phyloP scores from a whole-genome alignment of 2,888 invertebrate genomes.

The Diogma glabrata region DNA sequence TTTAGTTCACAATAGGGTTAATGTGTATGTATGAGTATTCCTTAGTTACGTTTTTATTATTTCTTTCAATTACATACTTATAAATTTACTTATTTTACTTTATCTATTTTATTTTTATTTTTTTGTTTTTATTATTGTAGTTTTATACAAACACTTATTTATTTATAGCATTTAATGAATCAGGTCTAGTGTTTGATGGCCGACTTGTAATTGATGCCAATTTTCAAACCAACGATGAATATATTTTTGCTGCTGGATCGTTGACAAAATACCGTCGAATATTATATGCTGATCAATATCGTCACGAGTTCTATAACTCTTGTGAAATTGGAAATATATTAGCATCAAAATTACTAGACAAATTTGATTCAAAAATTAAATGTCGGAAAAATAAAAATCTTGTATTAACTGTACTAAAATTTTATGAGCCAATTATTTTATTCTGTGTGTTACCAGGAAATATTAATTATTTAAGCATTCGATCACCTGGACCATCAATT shows the following conservation, averaged over 20 bases:
- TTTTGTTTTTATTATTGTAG: conserved; percentile 11
- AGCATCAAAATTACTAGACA: not conserved
- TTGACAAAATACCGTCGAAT: conserved; percentile 49
- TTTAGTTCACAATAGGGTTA: too few species aligned
- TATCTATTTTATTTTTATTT: too few species aligned
- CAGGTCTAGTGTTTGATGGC: conserved; percentile 49
- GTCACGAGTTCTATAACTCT: conserved; percentile 46
- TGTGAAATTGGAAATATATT: conserved; percentile 48
- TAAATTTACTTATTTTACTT: too few species aligned
- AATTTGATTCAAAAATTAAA: not conserved
- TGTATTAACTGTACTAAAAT: conserved; percentile 27
- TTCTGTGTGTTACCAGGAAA: conserved; percentile 39
- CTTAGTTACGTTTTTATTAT: not conserved
- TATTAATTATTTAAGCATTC: conserved; percentile 39
- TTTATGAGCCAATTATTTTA: conserved; percentile 31
- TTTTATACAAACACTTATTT: conserved; percentile 7
- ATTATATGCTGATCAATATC: conserved; percentile 40
- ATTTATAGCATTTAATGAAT: conserved; percentile 44
- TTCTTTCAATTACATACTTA: too few species aligned
- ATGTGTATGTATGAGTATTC: too few species aligned
- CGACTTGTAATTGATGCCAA: conserved; percentile 48
- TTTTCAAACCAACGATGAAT: conserved; percentile 52
- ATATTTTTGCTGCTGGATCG: conserved; percentile 53
- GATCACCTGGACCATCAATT: conserved; percentile 36
- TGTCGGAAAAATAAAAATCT: not conserved